Percentiles rank a stretch among this genome's conserved stretches.
phyloP scores from a whole-genome alignment of 2,797 vertebrate species.

The Naso thynnoides region DNA sequence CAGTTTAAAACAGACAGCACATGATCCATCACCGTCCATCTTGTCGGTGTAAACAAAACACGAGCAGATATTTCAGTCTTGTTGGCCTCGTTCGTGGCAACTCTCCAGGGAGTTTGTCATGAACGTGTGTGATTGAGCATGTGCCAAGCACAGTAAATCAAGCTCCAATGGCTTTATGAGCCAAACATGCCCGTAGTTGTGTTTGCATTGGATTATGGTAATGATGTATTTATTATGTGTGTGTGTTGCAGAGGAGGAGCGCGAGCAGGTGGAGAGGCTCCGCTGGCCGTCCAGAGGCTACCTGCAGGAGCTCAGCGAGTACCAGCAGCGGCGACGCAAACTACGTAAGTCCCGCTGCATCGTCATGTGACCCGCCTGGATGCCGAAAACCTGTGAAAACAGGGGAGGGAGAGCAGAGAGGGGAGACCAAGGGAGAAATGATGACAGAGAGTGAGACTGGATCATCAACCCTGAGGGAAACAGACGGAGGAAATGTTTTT shows the following conservation, averaged over 20 bases:
- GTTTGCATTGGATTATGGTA: background rate
- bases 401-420: slow-evolving; percentile 11
- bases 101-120: slow-evolving; percentile 5
- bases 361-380: slow-evolving; percentile 88
- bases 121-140: background rate
- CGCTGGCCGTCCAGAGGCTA: slow-evolving; percentile 95
- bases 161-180: slow-evolving; percentile 13
- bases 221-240: background rate
- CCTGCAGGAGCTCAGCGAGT: slow-evolving; percentile 96
- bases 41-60: slow-evolving; percentile 33
- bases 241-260: slow-evolving; percentile 90
- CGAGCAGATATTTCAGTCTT: slow-evolving; percentile 16
- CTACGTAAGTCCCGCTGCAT: slow-evolving; percentile 91
- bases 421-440: slow-evolving; percentile 10
- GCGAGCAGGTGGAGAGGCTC: slow-evolving; percentile 92
- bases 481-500: background rate
- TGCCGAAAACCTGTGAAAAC: slow-evolving; percentile 44
- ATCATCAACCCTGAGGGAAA: slow-evolving; percentile 13
- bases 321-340: slow-evolving; percentile 93
- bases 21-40: background rate
- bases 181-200: background rate
- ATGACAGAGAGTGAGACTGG: slow-evolving; percentile 18
- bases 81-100: slow-evolving; percentile 2
- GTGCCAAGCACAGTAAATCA: slow-evolving; percentile 33
- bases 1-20: slow-evolving; percentile 11